Evolutionary conservation across 2,113 vertebrate species (phyloP), one percentile per base, ranked within the genome.

Genomic region (Odontophorus gujanensis): DNA sequence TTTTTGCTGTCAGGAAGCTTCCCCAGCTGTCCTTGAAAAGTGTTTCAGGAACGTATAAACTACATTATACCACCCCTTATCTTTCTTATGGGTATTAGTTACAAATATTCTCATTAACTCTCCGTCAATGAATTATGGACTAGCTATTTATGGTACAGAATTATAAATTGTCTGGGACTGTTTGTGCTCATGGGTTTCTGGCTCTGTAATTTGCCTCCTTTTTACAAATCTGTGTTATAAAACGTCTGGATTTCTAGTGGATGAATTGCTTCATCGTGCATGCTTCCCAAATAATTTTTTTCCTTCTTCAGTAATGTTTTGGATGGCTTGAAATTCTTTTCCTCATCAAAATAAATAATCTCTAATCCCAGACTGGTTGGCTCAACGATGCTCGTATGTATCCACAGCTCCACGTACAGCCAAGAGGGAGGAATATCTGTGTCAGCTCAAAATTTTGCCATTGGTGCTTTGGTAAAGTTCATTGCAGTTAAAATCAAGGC

Each of bases 51-150:
- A 96, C 93, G 87, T 85, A 94, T 96, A 96, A 98, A 93, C 95
- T 51, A 68, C 93, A 97, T 97, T 97, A 94, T 93, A 90, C 90
- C 67, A 90, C 91, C 74, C 79, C 96, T 97, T 98, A 97, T 97
- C 97, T 98, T 98, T 97, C 97, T 97, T 97, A 90, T 95, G 97
- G 96, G 96, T 97, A 96, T 97, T 97, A 97, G 92, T 93, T 96
- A 96, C 96, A 97, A 96, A 97, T 97, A 97, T 92, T 97, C 98
- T 97, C 97, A 97, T 98, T 98, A 98, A 96, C 87, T 96, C 90
- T 89, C 89, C 2, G 2, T 91, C 94, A 92, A 69, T 97, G 97
- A 98, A 95, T 98, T 97, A 98, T 97, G 92, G 86, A 81, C 85
- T 47, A 79, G 84, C 95, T 96, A 90, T 96, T 97, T 97, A 96